Percentiles rank a stretch among this genome's conserved stretches.
phyloP scores from a whole-genome alignment of 1,140 invertebrate species.

The Trinorchestia longiramus region DNA sequence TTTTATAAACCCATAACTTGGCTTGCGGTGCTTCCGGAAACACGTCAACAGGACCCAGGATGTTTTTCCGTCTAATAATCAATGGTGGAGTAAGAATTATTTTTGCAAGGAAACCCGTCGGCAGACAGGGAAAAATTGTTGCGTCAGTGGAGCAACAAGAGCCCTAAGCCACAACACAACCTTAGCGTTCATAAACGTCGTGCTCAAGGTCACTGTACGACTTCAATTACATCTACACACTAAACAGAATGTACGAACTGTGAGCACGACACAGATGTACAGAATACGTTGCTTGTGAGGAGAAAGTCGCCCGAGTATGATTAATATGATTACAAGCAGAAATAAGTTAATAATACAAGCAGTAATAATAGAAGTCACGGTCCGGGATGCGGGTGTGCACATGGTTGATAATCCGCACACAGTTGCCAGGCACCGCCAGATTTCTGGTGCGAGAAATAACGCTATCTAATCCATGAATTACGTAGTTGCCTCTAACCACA shows the following conservation, averaged over 20 bases:
- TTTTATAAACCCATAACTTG: background rate
- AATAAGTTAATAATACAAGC: background rate
- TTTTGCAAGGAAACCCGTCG: background rate
- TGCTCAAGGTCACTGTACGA: background rate
- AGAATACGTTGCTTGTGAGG: background rate
- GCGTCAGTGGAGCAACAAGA: background rate
- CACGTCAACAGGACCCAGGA: background rate
- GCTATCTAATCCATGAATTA: background rate
- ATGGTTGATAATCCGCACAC: background rate
- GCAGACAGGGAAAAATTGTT: background rate
- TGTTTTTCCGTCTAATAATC: background rate
- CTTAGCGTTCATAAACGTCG: background rate
- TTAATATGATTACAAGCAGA: background rate
- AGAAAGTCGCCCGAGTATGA: background rate
- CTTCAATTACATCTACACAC: background rate
- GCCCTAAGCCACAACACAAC: background rate
- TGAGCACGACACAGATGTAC: background rate
- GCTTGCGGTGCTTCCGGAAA: background rate
- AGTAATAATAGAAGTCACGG: too few relatives aligned
- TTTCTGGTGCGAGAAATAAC: background rate
- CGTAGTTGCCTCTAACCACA: background rate
- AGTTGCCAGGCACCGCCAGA: background rate
- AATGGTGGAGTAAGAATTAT: background rate
- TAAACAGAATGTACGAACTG: background rate
- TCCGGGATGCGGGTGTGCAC: background rate